Base-by-base conservation (phyloP, 2,888 invertebrate genomes). In the Eilema sororculum region DNA sequence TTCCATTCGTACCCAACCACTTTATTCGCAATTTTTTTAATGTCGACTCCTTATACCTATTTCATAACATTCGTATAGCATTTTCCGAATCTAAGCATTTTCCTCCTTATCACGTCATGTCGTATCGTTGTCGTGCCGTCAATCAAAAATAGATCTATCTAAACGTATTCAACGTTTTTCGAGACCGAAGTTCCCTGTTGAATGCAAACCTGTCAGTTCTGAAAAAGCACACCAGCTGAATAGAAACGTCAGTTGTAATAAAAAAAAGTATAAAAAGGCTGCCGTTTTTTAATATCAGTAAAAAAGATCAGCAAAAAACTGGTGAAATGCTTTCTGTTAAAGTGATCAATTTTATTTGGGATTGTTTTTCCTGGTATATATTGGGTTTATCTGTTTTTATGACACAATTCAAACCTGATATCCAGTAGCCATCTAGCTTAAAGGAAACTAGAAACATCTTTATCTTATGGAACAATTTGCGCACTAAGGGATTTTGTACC, bases 151-250 rank as follows among this genome's bases (percentile, higher is more conserved):
- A 9, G 8, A 37, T 58, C 46, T 61, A 60, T 76, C 77, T 82
- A 84, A 78, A 80, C 71, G 73, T 83, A 84, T 85, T 87, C 84
- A 82, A 82, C 82, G 76, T 80, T 86, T 85, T 86, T 84, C 73
- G 78, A 85, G 75, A 82, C 73, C 69, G 64, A 73, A 78, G 70
- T 71, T 75, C 61, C 73, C 78, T 71, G 75, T 81, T 85, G 83
- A 87, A 87, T 86, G 76, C 75, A 81, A 86, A 79, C 86, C 83
- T 80, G 82, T 77, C 80, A 74, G 80, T 76, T 80, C 78, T 79
- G 67, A 75, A 84, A 85, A 84, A 76, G 78, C 80, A 71, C 71
- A 78, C 75, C 59, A 76, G 61, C 69, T 86, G 85, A 83, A 87
- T 84, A 78, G 78, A 81, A 80, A 65, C 82, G 79, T 77, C 78